Conservation (phyloP, 2,888 invertebrate species). For the Nectonema munidae region DNA sequence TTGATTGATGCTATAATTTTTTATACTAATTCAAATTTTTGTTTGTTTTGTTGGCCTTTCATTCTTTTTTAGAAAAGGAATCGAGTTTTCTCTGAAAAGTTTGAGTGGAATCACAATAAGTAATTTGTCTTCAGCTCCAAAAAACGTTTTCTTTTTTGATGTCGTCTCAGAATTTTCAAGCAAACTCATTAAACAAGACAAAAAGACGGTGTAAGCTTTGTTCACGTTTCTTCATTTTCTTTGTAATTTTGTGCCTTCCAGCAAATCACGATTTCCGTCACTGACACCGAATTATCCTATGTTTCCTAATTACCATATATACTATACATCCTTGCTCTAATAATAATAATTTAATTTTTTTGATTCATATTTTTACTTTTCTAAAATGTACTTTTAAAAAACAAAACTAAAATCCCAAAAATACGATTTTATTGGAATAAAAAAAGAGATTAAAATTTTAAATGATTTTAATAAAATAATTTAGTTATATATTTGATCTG, state of each 20-base stretch:
- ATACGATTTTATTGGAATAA: too few species aligned
- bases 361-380: too few species aligned
- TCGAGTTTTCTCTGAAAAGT: conserved; percentile 43
- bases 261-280: too few species aligned
- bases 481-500: too few species aligned
- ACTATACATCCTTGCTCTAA: too few species aligned
- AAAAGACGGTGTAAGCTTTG: conserved; percentile 40
- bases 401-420: too few species aligned
- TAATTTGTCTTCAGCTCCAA: conserved; percentile 37
- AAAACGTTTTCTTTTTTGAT: conserved; percentile 62
- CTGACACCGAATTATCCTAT: too few species aligned
- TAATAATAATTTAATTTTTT: conserved; percentile 8
- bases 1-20: too few species aligned
- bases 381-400: too few species aligned
- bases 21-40: conserved; percentile 1
- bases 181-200: conserved; percentile 77
- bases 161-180: conserved; percentile 75
- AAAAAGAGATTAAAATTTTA: too few species aligned
- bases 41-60: neutral
- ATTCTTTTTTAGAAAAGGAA: conserved; percentile 39
- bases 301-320: conserved; percentile 2
- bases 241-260: too few species aligned
- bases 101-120: neutral
- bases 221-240: neutral
- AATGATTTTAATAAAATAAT: too few species aligned